Percentiles rank a stretch among this genome's conserved stretches.
Evolutionary conservation across 2,888 invertebrate genomes (phyloP).

Genomic region (Chrysolina oricalcia): DNA sequence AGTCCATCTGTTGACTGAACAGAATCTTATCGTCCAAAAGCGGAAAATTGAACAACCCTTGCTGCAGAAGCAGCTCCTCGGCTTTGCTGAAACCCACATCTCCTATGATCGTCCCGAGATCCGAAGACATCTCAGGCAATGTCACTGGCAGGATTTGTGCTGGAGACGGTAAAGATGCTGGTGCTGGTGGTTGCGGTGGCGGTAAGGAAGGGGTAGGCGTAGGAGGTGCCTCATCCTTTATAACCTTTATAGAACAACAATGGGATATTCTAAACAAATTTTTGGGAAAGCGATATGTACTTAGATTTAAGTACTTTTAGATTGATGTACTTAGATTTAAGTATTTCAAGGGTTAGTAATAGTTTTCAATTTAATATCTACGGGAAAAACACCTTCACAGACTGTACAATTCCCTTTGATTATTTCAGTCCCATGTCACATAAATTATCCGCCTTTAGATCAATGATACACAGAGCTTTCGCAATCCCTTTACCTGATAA

Average conservation of each 20-base stretch:
- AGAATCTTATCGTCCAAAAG: slow-evolving; percentile 63
- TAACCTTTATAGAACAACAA: not conserved
- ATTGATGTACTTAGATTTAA: too few relatives aligned
- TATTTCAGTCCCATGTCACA: too few relatives aligned
- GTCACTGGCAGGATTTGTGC: not conserved
- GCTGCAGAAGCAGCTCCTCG: slow-evolving; percentile 65
- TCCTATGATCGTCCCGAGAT: slow-evolving; percentile 55
- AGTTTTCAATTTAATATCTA: too few relatives aligned
- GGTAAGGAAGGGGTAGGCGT: not conserved
- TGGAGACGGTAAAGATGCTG: not conserved
- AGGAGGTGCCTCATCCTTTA: slow-evolving; percentile 13
- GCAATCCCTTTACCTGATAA: too few relatives aligned
- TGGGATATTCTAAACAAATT: too few relatives aligned
- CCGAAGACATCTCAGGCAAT: slow-evolving; percentile 10
- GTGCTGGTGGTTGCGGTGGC: not conserved
- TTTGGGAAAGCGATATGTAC: too few relatives aligned
- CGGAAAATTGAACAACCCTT: slow-evolving; percentile 65
- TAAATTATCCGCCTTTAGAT: too few relatives aligned
- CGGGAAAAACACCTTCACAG: too few relatives aligned
- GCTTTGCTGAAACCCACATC: slow-evolving; percentile 64
- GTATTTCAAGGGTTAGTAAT: too few relatives aligned
- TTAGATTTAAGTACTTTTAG: too few relatives aligned
- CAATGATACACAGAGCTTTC: too few relatives aligned
- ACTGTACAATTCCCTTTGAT: too few relatives aligned
- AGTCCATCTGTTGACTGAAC: slow-evolving; percentile 63